These are phyloP conservation scores for Serranus cabrilla DNA, from an alignment of 2,797 vertebrate species.

Conservation along the genomic window DNA sequence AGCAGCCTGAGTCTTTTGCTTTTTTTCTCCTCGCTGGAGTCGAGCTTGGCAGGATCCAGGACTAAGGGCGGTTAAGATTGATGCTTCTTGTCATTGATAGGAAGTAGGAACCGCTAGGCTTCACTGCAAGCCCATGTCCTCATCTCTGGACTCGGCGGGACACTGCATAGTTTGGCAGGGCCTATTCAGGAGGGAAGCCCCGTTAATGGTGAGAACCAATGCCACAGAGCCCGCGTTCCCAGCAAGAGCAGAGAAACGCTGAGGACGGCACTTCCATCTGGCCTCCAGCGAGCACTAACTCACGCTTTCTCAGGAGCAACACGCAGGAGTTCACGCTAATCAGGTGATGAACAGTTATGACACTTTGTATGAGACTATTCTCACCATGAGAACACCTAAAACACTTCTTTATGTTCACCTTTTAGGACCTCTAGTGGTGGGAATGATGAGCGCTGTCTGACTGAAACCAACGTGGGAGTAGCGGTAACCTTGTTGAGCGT, in stretches of 20 bases:
- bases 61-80: slow-evolving; percentile 90
- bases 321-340: slow-evolving; percentile 43
- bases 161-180: slow-evolving; percentile 91
- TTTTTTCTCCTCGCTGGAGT: slow-evolving; percentile 63
- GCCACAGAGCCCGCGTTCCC: slow-evolving; percentile 87
- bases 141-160: slow-evolving; percentile 90
- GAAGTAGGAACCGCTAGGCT: slow-evolving; percentile 93
- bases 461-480: background rate
- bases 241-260: slow-evolving; percentile 78
- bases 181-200: slow-evolving; percentile 90
- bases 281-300: slow-evolving; percentile 48
- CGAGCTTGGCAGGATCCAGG: slow-evolving; percentile 79
- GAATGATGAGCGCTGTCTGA: background rate
- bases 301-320: slow-evolving; percentile 43
- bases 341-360: slow-evolving; percentile 46
- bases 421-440: background rate
- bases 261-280: slow-evolving; percentile 70
- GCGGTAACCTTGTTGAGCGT: too few species aligned
- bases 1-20: slow-evolving; percentile 73
- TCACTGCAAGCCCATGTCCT: slow-evolving; percentile 92
- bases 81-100: slow-evolving; percentile 93
- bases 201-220: slow-evolving; percentile 90
- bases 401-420: background rate
- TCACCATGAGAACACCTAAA: background rate
- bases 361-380: background rate